phyloP scores from a whole-genome alignment of 2,113 vertebrate species.

The Varanus salvator region DNA sequence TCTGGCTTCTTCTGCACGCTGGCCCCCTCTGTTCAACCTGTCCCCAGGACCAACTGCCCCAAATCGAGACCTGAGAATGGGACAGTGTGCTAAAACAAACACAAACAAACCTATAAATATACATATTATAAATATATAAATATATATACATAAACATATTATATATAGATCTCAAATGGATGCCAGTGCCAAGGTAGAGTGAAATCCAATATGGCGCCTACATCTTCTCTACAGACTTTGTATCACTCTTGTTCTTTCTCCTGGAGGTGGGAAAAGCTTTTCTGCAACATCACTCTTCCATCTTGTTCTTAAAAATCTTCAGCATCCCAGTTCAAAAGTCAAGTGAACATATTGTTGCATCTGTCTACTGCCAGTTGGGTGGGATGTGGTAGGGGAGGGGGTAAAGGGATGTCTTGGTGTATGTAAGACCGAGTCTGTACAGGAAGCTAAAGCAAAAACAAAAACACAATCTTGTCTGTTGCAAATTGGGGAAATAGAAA shows the following conservation, averaged over 20 bases:
- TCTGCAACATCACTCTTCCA: conserved; percentile 74
- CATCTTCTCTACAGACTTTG: conserved; percentile 73
- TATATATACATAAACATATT: conserved; percentile 70
- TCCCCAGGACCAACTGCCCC: conserved; percentile 94
- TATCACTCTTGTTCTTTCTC: conserved; percentile 72
- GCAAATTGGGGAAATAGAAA: conserved; percentile 54
- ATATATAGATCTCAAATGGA: conserved; percentile 76
- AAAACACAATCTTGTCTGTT: conserved; percentile 28
- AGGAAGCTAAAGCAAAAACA: conserved; percentile 20
- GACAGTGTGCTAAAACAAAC: conserved; percentile 90
- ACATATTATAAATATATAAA: conserved; percentile 65
- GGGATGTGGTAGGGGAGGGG: conserved; percentile 52
- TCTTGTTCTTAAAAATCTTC: conserved; percentile 65
- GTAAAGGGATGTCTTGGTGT: conserved; percentile 8
- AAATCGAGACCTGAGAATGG: conserved; percentile 97
- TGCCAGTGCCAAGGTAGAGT: conserved; percentile 78
- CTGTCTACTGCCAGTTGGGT: conserved; percentile 52
- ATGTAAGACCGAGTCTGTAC: conserved; percentile 54
- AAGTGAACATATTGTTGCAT: conserved; percentile 48
- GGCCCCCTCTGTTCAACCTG: conserved; percentile 95
- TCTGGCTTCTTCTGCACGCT: conserved; percentile 98
- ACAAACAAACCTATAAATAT: conserved; percentile 33
- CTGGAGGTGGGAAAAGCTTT: conserved; percentile 64
- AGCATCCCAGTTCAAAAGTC: conserved; percentile 69
- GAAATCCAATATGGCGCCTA: conserved; percentile 72